phyloP scores from a whole-genome alignment of 1,140 invertebrate species.

The Nymphalis io region DNA sequence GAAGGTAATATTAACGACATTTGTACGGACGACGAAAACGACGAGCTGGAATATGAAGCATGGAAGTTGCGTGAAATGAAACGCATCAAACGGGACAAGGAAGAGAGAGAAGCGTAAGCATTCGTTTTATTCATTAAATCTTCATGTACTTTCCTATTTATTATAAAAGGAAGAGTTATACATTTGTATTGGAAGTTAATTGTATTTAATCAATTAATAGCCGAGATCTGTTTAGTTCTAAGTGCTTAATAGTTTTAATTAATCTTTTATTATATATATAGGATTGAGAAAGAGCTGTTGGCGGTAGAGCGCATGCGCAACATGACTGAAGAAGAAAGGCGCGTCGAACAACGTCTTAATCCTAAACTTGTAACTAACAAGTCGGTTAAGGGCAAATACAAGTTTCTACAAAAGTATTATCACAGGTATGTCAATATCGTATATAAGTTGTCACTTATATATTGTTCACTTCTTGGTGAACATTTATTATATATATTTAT shows the following conservation, averaged over 20 bases:
- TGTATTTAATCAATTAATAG: too few relatives aligned
- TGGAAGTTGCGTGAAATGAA: slow-evolving; percentile 99
- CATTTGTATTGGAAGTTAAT: too few relatives aligned
- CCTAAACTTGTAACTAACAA: slow-evolving; percentile 97
- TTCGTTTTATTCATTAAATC: too few relatives aligned
- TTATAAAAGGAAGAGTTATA: too few relatives aligned
- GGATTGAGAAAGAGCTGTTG: slow-evolving; percentile 90
- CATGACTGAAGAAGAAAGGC: slow-evolving; percentile 98
- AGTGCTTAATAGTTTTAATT: too few relatives aligned
- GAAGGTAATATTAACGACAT: slow-evolving; percentile 89
- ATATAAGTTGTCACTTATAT: background rate
- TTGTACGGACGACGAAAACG: slow-evolving; percentile 98
- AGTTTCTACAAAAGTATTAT: slow-evolving; percentile 99
- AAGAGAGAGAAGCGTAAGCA: slow-evolving; percentile 94
- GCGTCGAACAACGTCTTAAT: slow-evolving; percentile 94
- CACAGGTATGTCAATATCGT: slow-evolving; percentile 83
- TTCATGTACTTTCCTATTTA: too few relatives aligned
- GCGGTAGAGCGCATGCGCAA: slow-evolving; percentile 95
- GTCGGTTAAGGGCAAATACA: slow-evolving; percentile 98
- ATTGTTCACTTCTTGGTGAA: too few relatives aligned
- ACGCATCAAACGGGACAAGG: slow-evolving; percentile 96
- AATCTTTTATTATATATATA: slow-evolving; percentile 31
- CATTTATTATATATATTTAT: background rate
- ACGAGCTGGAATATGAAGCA: slow-evolving; percentile 98
- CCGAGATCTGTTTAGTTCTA: too few relatives aligned